Evolutionary conservation across 2,113 vertebrate genomes (phyloP).

Genomic region (Cryptomyrus ogoouensis): DNA sequence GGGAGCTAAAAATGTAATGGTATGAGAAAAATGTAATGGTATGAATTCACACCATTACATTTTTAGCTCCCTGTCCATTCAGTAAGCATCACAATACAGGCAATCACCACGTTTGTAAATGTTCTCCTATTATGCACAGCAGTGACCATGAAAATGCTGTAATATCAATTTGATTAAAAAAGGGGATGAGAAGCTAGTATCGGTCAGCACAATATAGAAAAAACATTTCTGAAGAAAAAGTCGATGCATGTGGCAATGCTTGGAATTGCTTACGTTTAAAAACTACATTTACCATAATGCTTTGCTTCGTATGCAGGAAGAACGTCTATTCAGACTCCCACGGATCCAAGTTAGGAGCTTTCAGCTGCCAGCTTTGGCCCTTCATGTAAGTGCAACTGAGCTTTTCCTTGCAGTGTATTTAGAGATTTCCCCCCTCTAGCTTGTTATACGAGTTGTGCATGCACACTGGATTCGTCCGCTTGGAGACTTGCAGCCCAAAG

Average conservation of each 20-base stretch:
- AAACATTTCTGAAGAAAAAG: neutral
- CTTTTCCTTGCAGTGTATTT: constrained; percentile 70
- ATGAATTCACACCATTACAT: no score
- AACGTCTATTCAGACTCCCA: constrained; percentile 71
- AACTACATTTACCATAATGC: constrained; percentile 73
- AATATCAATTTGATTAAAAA: neutral
- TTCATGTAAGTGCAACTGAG: constrained; percentile 84
- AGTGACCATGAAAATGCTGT: neutral
- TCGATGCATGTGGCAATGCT: neutral
- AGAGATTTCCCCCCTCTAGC: constrained; percentile 57
- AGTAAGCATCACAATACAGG: neutral
- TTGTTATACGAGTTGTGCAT: constrained; percentile 68
- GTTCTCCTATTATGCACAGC: neutral
- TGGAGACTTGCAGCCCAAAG: constrained; percentile 64
- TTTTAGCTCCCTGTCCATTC: no score
- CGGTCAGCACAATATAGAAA: neutral
- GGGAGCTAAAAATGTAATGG: neutral
- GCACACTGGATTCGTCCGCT: constrained; percentile 54
- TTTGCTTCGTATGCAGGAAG: constrained; percentile 66
- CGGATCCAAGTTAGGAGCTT: constrained; percentile 87
- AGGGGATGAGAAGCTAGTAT: neutral
- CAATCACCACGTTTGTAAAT: neutral
- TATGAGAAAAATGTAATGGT: neutral
- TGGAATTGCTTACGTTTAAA: neutral
- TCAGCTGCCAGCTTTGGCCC: constrained; percentile 84